Evolutionary conservation across 2,797 vertebrate species (phyloP).

Genomic region (Apogon hyalosoma): DNA sequence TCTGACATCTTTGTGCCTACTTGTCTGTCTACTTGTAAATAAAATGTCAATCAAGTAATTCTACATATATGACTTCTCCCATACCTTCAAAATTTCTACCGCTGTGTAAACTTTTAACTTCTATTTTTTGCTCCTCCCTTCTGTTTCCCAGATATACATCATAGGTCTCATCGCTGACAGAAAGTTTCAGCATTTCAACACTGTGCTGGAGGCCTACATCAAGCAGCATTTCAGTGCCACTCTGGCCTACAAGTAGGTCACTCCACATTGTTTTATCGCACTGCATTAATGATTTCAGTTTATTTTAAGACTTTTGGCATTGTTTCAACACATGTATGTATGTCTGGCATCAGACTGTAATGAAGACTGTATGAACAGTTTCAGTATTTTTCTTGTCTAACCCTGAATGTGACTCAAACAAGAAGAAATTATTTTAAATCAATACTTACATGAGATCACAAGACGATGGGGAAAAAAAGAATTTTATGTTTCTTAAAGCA

Average conservation of each 20-base stretch:
- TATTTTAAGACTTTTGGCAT: not conserved
- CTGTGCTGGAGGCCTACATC: conserved; percentile 97
- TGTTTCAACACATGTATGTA: not conserved
- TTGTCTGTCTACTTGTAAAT: conserved; percentile 35
- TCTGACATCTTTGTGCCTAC: conserved; percentile 33
- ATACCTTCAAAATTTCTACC: conserved; percentile 27
- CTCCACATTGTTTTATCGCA: not conserved
- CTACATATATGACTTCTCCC: conserved; percentile 18
- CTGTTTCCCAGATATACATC: conserved; percentile 92
- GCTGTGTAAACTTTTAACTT: conserved; percentile 29
- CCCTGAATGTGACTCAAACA: not conserved
- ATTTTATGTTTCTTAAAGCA: not conserved
- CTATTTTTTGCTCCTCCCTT: conserved; percentile 20
- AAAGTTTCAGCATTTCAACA: conserved; percentile 98
- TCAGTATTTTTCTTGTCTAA: not conserved
- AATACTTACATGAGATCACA: not conserved
- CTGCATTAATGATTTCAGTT: not conserved
- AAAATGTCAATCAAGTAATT: conserved; percentile 35
- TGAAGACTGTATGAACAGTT: not conserved
- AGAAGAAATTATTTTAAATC: too few relatives aligned
- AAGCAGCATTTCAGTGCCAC: conserved; percentile 99
- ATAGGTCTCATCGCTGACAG: conserved; percentile 97
- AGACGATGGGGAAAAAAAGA: not conserved
- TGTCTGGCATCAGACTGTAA: not conserved
- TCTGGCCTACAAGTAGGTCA: conserved; percentile 95